These are phyloP conservation scores for Panthera uncia DNA, from an alignment of 2,113 vertebrate species.

Conservation along the genomic window DNA sequence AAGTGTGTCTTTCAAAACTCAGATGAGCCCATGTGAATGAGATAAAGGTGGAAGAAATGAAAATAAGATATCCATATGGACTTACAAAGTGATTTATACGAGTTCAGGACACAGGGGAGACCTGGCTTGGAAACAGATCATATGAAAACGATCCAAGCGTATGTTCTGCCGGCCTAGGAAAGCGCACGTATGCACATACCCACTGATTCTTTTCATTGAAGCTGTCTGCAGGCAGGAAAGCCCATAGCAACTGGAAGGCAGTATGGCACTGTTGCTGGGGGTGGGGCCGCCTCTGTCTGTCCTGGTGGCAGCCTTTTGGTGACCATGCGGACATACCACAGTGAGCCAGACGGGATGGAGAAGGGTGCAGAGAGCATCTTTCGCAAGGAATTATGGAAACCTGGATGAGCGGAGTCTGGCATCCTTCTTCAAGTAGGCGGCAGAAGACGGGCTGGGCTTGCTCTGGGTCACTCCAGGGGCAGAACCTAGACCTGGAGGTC, in stretches of 20 bases:
- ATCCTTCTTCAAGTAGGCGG: neutral
- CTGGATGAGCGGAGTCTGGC: neutral
- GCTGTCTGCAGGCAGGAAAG: neutral
- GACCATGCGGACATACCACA: accelerated
- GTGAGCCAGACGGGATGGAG: neutral
- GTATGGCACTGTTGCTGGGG: accelerated
- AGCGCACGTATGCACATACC: accelerated
- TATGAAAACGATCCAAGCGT: neutral
- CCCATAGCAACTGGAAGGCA: neutral
- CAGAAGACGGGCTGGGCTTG: neutral
- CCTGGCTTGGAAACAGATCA: neutral
- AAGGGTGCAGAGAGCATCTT: neutral
- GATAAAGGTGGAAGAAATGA: neutral
- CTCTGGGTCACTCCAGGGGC: neutral
- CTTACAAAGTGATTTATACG: neutral
- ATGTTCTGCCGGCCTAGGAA: neutral
- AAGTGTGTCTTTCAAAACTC: neutral
- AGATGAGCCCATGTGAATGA: neutral
- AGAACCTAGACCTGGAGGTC: no score
- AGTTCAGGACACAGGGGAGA: neutral
- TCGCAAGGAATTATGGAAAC: no score
- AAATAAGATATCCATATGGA: neutral
- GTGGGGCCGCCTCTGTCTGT: neutral
- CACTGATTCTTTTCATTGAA: accelerated
- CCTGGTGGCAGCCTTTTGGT: neutral